Percentiles rank a stretch among this genome's conserved stretches.
Conservation (phyloP, 2,797 vertebrate species). For the Danio tinwini region DNA sequence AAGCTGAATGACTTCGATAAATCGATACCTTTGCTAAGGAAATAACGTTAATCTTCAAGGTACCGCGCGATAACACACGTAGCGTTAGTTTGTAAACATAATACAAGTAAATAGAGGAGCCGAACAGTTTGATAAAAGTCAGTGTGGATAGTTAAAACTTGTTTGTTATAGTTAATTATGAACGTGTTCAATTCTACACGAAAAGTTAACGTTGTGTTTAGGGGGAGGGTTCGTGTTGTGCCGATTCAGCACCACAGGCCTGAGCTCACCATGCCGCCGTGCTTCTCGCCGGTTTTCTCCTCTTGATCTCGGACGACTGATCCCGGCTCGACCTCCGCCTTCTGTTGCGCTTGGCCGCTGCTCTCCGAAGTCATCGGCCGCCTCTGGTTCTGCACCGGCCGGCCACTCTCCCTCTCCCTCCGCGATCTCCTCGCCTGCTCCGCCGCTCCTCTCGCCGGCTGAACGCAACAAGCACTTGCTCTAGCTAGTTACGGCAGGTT, state of each 20-base stretch:
- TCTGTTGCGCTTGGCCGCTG: constrained; percentile 27
- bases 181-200: neutral
- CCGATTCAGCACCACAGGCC: constrained; percentile 55
- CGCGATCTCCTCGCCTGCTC: constrained; percentile 27
- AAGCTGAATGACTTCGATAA: neutral
- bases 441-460: constrained; percentile 44
- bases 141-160: neutral
- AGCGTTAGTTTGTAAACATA: constrained; percentile 13
- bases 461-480: constrained; percentile 60
- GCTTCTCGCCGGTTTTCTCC: constrained; percentile 55
- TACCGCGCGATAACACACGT: neutral
- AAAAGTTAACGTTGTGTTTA: constrained; percentile 5
- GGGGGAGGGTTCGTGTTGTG: constrained; percentile 23
- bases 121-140: neutral
- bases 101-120: neutral
- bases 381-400: constrained; percentile 44
- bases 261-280: constrained; percentile 77
- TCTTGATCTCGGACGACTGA: constrained; percentile 8
- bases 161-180: constrained; percentile 4
- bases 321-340: constrained; percentile 34
- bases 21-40: neutral
- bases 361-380: constrained; percentile 48
- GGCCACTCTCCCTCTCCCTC: constrained; percentile 16
- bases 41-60: neutral
- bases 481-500: constrained; percentile 39